Percentiles rank a stretch among this genome's conserved stretches.
phyloP scores from a whole-genome alignment of 2,888 invertebrate genomes.

The Pseudanteris insignis region DNA sequence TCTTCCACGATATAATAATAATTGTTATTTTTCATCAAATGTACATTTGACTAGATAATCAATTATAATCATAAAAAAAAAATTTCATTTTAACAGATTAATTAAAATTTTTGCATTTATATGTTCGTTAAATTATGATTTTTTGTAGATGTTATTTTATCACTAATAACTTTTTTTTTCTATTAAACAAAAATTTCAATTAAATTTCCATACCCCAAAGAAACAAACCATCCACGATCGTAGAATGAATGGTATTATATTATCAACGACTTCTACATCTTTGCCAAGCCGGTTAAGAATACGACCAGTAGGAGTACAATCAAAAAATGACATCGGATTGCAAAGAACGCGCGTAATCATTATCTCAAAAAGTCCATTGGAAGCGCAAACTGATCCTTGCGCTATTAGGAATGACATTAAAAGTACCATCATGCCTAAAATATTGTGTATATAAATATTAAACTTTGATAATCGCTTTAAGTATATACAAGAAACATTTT shows the following conservation, averaged over 20 bases:
- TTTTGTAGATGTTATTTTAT: conserved; percentile 31
- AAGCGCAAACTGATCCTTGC: conserved; percentile 71
- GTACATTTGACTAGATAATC: no score
- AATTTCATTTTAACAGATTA: no score
- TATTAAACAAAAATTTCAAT: conserved; percentile 11
- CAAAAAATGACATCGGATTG: conserved; percentile 77
- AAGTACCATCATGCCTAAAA: conserved; percentile 68
- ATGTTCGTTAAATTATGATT: no score
- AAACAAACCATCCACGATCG: conserved; percentile 65
- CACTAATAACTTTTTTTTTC: conserved; percentile 9
- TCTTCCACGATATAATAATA: no score
- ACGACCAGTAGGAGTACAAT: conserved; percentile 75
- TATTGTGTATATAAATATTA: conserved; percentile 45
- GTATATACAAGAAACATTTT: no score
- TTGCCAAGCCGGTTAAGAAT: conserved; percentile 76
- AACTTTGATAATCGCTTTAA: not conserved
- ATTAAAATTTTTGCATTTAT: no score
- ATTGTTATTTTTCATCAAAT: no score
- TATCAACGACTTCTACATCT: conserved; percentile 75
- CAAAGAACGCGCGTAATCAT: conserved; percentile 71
- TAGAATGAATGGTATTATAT: conserved; percentile 70
- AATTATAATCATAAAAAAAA: no score
- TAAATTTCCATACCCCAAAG: conserved; percentile 56
- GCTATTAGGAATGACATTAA: conserved; percentile 70
- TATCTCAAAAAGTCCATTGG: conserved; percentile 70